phyloP scores from a whole-genome alignment of 2,888 invertebrate species.

The Pristionchus mayeri region DNA sequence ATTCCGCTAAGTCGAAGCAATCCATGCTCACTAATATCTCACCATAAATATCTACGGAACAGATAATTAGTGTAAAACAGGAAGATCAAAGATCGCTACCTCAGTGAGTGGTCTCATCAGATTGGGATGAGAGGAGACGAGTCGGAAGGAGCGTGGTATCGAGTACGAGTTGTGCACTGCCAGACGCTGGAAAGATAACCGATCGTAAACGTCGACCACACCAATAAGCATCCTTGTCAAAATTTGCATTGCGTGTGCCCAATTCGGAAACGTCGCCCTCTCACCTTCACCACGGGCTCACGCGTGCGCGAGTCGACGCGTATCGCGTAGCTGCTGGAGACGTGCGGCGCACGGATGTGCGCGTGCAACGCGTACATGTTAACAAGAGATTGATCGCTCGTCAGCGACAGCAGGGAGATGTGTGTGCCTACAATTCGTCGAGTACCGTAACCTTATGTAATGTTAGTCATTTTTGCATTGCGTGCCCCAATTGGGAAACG shows the following conservation, averaged over 20 bases:
- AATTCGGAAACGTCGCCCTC: background rate
- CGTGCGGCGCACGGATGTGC: background rate
- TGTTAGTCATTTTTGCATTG: too few relatives aligned
- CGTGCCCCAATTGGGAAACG: too few relatives aligned
- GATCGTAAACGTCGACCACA: background rate
- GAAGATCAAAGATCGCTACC: background rate
- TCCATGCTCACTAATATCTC: too few relatives aligned
- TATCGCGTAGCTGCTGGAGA: conserved; percentile 11
- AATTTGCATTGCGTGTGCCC: background rate
- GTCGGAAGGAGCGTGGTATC: conserved; percentile 34
- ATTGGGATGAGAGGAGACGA: conserved; percentile 41
- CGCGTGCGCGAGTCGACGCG: background rate
- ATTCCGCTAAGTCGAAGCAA: too few relatives aligned
- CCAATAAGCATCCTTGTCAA: too few relatives aligned
- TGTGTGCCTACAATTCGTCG: background rate
- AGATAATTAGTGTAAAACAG: too few relatives aligned
- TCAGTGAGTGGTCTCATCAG: conserved; percentile 25
- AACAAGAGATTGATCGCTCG: background rate
- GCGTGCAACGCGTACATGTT: conserved; percentile 23
- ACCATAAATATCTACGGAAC: too few relatives aligned
- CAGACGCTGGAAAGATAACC: conserved; percentile 23
- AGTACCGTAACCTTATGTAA: background rate
- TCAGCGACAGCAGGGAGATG: conserved; percentile 12
- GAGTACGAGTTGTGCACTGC: conserved; percentile 38
- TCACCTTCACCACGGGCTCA: conserved; percentile 34